Evolutionary conservation across 2,113 vertebrate species (phyloP), one percentile per base, ranked within the genome.

Genomic region (Rhegmatorhina hoffmannsi): DNA sequence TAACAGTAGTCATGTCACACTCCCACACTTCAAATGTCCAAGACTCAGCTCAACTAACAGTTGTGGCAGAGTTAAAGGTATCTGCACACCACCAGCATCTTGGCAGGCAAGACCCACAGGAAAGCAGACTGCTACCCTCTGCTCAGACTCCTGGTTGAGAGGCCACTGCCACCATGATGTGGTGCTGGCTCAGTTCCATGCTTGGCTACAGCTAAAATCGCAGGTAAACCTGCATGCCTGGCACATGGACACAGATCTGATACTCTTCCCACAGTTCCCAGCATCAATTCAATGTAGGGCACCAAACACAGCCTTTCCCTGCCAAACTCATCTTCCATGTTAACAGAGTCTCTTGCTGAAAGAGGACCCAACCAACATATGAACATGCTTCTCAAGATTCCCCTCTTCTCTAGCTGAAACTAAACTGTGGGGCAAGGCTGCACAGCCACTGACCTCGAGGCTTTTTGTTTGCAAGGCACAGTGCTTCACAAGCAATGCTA

Each of bases 221-320:
- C 63, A 74, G 50, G 26, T 9, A 11, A 47, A 13, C 4, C 64
- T 81, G 29, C 6, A 5, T 7, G 21, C 17, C 44, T 36, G 44
- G 17, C 23, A 5, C 55, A 66, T 34, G 52, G 75, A 34, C 43
- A 58, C 31, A 26, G 8, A 28, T 2, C 49, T 49, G 59, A 74
- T 16, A 1, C 26, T 52, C 11, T 11, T 7, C 14, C 15, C 17
- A 9, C 0, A 0, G 26, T 1, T 85, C 24, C 43, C 66, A 62
- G 63, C 38, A 77, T 11, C 21, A 33, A 3, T 12, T 63, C 58
- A 40, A 2, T 1, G 0, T 9, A 23, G 16, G 33, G 69, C 23
- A 82, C 17, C 40, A 69, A 74, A 50, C 18, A 29, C 31, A 73
- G 40, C 56, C 60, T 44, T 69, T 36, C 28, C 34, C 38, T 74